These are phyloP conservation scores for Pedetes capensis DNA, from an alignment of 2,113 vertebrate genomes.

Conservation along the genomic window DNA sequence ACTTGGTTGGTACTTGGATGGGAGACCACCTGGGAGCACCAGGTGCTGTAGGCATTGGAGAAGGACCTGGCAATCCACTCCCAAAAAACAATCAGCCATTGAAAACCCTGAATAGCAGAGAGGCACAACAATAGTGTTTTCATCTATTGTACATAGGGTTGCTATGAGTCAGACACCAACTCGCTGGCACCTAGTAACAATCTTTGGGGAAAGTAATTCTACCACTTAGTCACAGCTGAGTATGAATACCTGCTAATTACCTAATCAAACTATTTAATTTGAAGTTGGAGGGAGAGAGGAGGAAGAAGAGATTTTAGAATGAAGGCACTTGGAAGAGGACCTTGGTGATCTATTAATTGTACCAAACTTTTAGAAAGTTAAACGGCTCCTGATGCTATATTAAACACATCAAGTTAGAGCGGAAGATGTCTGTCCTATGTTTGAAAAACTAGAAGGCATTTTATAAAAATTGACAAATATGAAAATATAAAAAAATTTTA, in stretches of 20 bases:
- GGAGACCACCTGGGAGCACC: too few relatives aligned
- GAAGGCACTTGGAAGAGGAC: background rate
- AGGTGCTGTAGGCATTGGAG: too few relatives aligned
- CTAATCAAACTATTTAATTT: slow-evolving; percentile 42
- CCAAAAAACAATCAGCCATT: too few relatives aligned
- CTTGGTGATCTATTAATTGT: background rate
- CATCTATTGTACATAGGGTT: too few relatives aligned
- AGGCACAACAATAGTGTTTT: too few relatives aligned
- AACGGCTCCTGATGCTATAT: background rate
- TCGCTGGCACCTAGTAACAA: too few relatives aligned
- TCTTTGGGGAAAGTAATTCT: slow-evolving; percentile 33
- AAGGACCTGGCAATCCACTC: too few relatives aligned
- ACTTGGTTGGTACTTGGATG: too few relatives aligned
- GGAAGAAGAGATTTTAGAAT: background rate
- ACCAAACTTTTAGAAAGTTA: background rate
- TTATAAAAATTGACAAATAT: slow-evolving; percentile 34
- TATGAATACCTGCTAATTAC: slow-evolving; percentile 45
- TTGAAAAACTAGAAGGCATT: slow-evolving; percentile 33
- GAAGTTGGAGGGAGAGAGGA: background rate
- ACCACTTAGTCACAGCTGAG: slow-evolving; percentile 19
- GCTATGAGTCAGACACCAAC: too few relatives aligned
- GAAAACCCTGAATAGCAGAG: too few relatives aligned
- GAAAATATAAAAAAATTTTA: background rate
- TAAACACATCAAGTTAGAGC: background rate
- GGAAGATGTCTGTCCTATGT: background rate